Conservation (phyloP, 2,113 vertebrate species). For the Indri indri region DNA sequence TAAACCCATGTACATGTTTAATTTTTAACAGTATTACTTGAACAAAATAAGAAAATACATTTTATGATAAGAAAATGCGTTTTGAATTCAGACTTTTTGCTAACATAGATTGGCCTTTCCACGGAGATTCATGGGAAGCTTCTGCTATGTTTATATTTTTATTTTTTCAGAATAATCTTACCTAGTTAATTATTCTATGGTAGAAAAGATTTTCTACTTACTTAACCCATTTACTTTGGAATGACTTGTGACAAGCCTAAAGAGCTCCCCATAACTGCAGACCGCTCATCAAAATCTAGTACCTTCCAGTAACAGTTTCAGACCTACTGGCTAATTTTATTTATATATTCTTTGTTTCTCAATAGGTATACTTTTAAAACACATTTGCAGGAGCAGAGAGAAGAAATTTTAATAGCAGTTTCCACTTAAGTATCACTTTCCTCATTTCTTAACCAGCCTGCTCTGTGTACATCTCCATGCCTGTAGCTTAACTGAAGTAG, state of each 20-base stretch:
- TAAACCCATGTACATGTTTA: background rate
- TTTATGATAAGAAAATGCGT: too few species aligned
- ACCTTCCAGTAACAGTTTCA: background rate
- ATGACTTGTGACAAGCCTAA: background rate
- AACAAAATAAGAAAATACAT: background rate
- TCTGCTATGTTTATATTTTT: background rate
- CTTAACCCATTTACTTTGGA: background rate
- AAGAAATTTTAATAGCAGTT: background rate
- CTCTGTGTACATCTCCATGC: background rate
- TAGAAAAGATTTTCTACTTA: background rate
- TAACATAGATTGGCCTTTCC: background rate
- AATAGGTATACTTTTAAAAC: background rate
- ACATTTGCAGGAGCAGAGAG: background rate
- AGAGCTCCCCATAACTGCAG: background rate
- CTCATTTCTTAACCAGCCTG: background rate
- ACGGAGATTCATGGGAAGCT: background rate
- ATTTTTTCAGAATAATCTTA: background rate
- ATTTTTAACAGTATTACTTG: background rate
- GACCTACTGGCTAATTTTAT: background rate
- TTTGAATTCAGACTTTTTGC: conserved; percentile 16
- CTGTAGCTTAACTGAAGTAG: background rate
- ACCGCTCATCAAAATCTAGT: background rate
- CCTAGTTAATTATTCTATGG: background rate
- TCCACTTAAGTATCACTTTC: background rate
- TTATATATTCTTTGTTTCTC: background rate